Base-by-base conservation (phyloP, 2,797 vertebrate genomes). In the Lepilemur ruficaudatus region DNA sequence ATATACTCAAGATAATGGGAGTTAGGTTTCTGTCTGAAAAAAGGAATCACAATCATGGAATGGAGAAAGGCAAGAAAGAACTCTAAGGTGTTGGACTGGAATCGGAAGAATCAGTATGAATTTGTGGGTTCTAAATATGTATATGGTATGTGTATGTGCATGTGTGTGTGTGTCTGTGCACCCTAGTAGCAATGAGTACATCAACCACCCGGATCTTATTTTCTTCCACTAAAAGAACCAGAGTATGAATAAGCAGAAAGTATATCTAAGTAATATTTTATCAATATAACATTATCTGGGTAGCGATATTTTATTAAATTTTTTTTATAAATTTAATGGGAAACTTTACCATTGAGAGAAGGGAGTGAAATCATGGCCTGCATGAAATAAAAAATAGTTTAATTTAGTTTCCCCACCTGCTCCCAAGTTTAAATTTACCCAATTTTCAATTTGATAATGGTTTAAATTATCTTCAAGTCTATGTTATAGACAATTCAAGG, bases 391-490 rank as follows among this genome's bases (percentile, higher is more conserved):
- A 95, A 97, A 87, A 14, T 79, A 81, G 61, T 87, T 69, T 35
- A 80, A 63, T 50, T 84, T 84, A 80, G 48, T 88, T 93, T 85
- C 30, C 17, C 15, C 70, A 38, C 10, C 23, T 5, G 7, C 1
- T 18, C 10, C 7, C 43, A 89, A 89, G 35, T 72, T 95, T 92
- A 97, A 92, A 85, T 52, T 76, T 75, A 72, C 28, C 67, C 50
- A 88, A 38, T 93, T 95, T 93, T 83, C 1, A 81, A 12, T 61
- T 94, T 93, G 30, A 6, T 78, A 23, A 92, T 89, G 7, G 90
- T 81, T 93, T 61, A 95, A 52, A 78, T 93, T 95, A 82, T 91
- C 79, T 80, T 94, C n/a, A 93, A 78, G 32, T 86, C 41, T 93
- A 15, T 91, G 7, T 93, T 85, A 38, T 69, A 93, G 80, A 48